These are phyloP conservation scores for Cathartes aura DNA, from an alignment of 2,113 vertebrate species.

Conservation along the genomic window DNA sequence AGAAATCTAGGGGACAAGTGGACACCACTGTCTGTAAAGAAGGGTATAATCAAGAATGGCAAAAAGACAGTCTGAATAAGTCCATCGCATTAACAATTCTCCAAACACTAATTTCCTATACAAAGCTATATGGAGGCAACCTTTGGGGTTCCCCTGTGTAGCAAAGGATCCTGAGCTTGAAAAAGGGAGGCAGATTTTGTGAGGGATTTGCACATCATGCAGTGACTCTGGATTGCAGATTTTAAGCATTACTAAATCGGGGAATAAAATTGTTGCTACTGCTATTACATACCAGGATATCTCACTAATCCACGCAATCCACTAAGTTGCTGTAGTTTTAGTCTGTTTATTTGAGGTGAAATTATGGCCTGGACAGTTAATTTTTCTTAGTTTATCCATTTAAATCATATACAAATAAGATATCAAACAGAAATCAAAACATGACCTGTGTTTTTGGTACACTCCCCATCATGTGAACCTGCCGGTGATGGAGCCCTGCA, in stretches of 20 bases:
- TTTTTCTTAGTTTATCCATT: constrained; percentile 27
- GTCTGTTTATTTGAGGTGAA: constrained; percentile 34
- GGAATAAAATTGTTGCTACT: constrained; percentile 30
- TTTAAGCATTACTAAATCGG: constrained; percentile 39
- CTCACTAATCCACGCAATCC: constrained; percentile 32
- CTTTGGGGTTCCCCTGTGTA: background rate
- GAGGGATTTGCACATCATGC: constrained; percentile 24
- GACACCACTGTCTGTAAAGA: background rate
- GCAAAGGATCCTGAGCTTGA: background rate
- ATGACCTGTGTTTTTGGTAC: background rate
- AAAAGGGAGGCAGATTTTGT: constrained; percentile 15
- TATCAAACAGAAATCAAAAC: constrained; percentile 12
- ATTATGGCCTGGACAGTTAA: constrained; percentile 2
- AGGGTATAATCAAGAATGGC: background rate
- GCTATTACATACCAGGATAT: constrained; percentile 31
- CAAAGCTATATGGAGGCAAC: background rate
- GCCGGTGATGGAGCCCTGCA: background rate
- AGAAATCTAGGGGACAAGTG: background rate
- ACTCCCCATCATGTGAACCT: background rate
- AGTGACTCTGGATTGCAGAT: constrained; percentile 26
- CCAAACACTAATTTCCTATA: background rate
- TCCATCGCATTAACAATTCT: background rate
- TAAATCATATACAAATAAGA: background rate
- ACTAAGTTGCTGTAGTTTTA: constrained; percentile 26
- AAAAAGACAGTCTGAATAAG: background rate